Conservation (phyloP, 2,113 vertebrate genomes). For the Engystomops pustulosus region DNA sequence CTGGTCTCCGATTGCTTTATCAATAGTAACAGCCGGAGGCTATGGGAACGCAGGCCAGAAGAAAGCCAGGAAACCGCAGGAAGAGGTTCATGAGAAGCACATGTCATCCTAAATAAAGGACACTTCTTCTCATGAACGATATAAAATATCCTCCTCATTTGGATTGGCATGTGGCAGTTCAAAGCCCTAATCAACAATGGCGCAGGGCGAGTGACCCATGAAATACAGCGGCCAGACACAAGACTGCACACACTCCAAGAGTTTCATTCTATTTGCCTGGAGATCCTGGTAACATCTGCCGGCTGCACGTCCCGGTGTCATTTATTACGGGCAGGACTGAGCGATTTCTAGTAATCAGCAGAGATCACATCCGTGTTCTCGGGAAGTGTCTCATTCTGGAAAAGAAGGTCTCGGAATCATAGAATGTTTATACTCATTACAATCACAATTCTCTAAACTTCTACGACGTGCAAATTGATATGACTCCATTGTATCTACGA, state of each 20-base stretch:
- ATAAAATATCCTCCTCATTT: conserved; percentile 62
- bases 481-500: not conserved
- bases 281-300: not conserved
- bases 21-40: conserved; percentile 57
- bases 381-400: not conserved
- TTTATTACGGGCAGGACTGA: not conserved
- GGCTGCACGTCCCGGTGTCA: not conserved
- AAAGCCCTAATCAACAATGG: conserved; percentile 65
- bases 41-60: conserved; percentile 51
- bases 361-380: not conserved
- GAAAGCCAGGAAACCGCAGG: conserved; percentile 54
- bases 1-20: conserved; percentile 35
- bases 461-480: not conserved
- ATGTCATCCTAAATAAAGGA: conserved; percentile 63
- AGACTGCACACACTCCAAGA: conserved; percentile 67
- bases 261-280: conserved; percentile 60
- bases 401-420: not conserved
- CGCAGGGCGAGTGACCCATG: conserved; percentile 68
- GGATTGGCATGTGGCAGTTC: conserved; percentile 70
- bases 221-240: conserved; percentile 68
- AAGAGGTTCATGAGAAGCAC: conserved; percentile 56
- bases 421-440: not conserved
- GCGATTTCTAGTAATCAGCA: not conserved
- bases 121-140: conserved; percentile 61
- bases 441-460: not conserved